These are phyloP conservation scores for Beaufortia kweichowensis DNA, from an alignment of 2,113 vertebrate species.

Conservation along the genomic window DNA sequence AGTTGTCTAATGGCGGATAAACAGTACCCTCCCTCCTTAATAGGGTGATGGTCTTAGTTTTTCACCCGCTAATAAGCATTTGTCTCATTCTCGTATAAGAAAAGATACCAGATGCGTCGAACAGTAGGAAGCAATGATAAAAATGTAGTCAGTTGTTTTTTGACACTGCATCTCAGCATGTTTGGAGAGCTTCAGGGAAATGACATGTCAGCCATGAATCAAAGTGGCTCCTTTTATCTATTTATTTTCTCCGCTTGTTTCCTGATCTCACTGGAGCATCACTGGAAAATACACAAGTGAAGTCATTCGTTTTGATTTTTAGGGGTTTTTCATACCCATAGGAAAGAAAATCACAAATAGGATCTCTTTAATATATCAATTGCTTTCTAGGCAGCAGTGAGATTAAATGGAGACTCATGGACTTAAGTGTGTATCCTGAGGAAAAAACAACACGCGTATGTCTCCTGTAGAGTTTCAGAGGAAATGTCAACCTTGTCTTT, in stretches of 20 bases:
- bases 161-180: background rate
- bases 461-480: too few relatives aligned
- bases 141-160: background rate
- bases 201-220: slow-evolving; percentile 61
- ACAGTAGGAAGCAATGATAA: background rate
- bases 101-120: slow-evolving; percentile 1
- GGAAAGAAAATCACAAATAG: background rate
- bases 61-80: slow-evolving; percentile 43
- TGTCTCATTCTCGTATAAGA: slow-evolving; percentile 18
- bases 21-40: background rate
- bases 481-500: too few relatives aligned
- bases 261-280: slow-evolving; percentile 4
- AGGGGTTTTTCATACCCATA: too few relatives aligned
- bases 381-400: background rate
- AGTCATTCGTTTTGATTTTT: slow-evolving; percentile 3
- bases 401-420: too few relatives aligned
- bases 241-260: slow-evolving; percentile 17
- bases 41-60: slow-evolving; percentile 37
- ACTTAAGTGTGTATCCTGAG: too few relatives aligned
- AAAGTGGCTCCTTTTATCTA: slow-evolving; percentile 62
- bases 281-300: slow-evolving; percentile 1
- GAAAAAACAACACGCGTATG: too few relatives aligned
- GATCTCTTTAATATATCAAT: background rate
- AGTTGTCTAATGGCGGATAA: slow-evolving; percentile 51
- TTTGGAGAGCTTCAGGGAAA: slow-evolving; percentile 50